Evolutionary conservation across 2,888 invertebrate species (phyloP).

Genomic region (Idaea straminata): DNA sequence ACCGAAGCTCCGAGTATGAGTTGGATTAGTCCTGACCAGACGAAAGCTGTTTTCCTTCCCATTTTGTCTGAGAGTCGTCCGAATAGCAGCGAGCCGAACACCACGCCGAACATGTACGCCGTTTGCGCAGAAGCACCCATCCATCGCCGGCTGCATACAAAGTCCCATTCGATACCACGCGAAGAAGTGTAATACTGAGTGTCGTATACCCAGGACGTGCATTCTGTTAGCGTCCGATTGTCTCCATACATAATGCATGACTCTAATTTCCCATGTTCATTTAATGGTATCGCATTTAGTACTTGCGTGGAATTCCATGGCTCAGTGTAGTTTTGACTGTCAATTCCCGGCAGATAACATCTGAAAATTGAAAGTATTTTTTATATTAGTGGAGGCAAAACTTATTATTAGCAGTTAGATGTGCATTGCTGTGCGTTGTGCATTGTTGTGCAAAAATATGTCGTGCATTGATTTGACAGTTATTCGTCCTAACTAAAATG

Average conservation of each 20-base stretch:
- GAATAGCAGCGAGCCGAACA: conserved; percentile 87
- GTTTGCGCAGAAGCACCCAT: conserved; percentile 90
- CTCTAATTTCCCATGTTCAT: conserved; percentile 80
- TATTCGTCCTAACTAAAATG: background rate
- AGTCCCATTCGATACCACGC: conserved; percentile 90
- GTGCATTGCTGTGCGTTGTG: conserved; percentile 27
- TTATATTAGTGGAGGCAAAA: conserved; percentile 17
- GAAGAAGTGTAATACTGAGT: conserved; percentile 86
- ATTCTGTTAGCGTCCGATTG: conserved; percentile 58
- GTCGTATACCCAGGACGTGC: conserved; percentile 85
- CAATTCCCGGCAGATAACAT: conserved; percentile 80
- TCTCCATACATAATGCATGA: conserved; percentile 80
- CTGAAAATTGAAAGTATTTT: conserved; percentile 59
- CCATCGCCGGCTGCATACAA: conserved; percentile 90
- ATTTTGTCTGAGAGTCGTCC: conserved; percentile 90
- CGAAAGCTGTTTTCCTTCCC: conserved; percentile 89
- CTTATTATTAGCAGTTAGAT: conserved; percentile 16
- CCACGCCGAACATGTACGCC: conserved; percentile 90
- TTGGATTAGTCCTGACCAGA: conserved; percentile 87
- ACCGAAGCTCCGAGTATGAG: conserved; percentile 85
- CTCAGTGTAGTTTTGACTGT: conserved; percentile 70
- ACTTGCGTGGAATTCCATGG: conserved; percentile 80
- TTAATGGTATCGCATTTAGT: conserved; percentile 78
- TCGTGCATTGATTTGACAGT: background rate
- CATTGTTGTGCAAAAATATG: background rate